phyloP scores from a whole-genome alignment of 2,888 invertebrate genomes.

The Ophioninae sp. region DNA sequence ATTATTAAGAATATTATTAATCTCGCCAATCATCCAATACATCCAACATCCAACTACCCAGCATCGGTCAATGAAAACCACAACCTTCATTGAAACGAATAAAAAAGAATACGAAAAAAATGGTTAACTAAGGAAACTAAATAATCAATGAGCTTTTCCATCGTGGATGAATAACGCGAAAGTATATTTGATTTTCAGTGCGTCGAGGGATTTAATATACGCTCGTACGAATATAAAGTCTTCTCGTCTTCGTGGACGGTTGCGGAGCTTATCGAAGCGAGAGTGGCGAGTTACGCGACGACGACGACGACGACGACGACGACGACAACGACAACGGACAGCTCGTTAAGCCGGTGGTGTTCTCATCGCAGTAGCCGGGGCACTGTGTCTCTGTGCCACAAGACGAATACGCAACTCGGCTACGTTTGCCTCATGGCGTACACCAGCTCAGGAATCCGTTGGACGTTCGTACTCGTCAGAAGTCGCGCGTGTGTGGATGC shows the following conservation, averaged over 20 bases:
- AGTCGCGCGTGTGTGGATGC: constrained; percentile 20
- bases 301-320: constrained; percentile 51
- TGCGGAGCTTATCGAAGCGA: constrained; percentile 66
- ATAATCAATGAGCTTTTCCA: background rate
- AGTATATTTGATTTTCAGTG: background rate
- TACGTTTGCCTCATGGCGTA: constrained; percentile 13
- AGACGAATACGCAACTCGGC: constrained; percentile 47
- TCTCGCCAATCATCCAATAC: background rate
- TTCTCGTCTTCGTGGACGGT: constrained; percentile 42
- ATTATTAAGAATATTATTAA: too few relatives aligned
- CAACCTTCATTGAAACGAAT: background rate
- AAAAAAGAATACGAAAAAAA: background rate
- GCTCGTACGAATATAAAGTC: constrained; percentile 12
- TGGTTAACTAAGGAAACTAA: background rate
- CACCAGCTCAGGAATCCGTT: constrained; percentile 19
- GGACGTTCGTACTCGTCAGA: constrained; percentile 3
- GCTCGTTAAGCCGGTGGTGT: constrained; percentile 69
- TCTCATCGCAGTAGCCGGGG: constrained; percentile 53
- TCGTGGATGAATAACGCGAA: background rate
- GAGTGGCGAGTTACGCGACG: constrained; percentile 64
- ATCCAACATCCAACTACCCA: background rate
- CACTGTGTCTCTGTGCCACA: constrained; percentile 63
- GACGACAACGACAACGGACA: constrained; percentile 55
- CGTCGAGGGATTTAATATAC: background rate
- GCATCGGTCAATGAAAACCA: background rate